Base-by-base conservation (phyloP, 2,113 vertebrate genomes). In the Lagopus muta region DNA sequence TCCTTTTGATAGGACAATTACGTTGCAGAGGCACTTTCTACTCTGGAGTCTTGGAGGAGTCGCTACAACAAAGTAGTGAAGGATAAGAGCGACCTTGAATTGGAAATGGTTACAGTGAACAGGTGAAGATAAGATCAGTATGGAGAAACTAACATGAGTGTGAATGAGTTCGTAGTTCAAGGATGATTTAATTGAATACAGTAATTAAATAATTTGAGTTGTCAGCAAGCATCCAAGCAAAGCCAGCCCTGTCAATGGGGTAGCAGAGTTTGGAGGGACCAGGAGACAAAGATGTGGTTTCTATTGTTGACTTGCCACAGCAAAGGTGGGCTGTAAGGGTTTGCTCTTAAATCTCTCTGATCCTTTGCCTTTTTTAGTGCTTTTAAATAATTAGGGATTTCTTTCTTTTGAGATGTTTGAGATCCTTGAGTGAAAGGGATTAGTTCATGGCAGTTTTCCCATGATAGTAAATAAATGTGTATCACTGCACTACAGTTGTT, bases 41-140 rank as follows among this genome's bases (percentile, higher is more conserved):
- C 97, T 14, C 94, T 98, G 3, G 99, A 99, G 38, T 98, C 95
- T 60, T 99, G 98, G 99, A 98, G 97, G 61, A 97, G 74, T 92
- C 98, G 97, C 27, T 97, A 98, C 76, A 96, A 96, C 87, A 97
- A 98, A 91, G 98, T 98, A 76, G 74, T 97, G 28, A 99, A 98
- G 88, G 98, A 99, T 30, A 99, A 98, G 83, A 98, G 92, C 38
- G 97, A 98, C 72, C 96, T 98, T 2, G 98, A 99, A 92, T 70
- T 97, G 32, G 98, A 99, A 89, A 90, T 98, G 4, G 97, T 98
- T 5, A 78, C 98, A 24, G 89, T 99, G 75, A 99, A 98, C 60
- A 98, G 98, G 99, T 99, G 96, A 69, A 77, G 66, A 72, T 58
- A 94, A 92, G 70, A 65, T 27, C 18, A 38, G 38, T 42, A 19